These are phyloP conservation scores for Sminthurinus aureus DNA, from an alignment of 2,888 invertebrate genomes.

Conservation along the genomic window DNA sequence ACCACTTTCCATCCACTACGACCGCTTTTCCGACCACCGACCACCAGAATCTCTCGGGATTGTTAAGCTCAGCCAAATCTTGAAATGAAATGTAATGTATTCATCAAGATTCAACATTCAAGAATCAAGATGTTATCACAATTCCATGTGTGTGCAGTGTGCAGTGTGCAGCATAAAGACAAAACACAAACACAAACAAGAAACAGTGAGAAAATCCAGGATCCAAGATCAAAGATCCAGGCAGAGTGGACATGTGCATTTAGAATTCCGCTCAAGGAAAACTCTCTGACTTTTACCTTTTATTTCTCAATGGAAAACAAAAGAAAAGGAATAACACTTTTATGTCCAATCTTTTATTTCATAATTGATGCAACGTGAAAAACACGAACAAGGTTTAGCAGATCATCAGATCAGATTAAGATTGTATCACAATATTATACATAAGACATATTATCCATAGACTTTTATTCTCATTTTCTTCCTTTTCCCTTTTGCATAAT, in stretches of 20 bases:
- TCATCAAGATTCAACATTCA: slow-evolving; percentile 31
- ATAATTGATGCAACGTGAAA: slow-evolving; percentile 20
- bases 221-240: background rate
- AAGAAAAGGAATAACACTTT: slow-evolving; percentile 16
- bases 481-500: background rate
- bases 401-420: slow-evolving; percentile 22
- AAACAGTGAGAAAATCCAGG: background rate
- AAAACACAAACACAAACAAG: background rate
- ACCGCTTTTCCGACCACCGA: too few relatives aligned
- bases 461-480: slow-evolving; percentile 4
- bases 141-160: background rate
- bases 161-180: too few relatives aligned
- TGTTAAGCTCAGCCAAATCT: too few relatives aligned
- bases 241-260: background rate
- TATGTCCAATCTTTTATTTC: slow-evolving; percentile 17
- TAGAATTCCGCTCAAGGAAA: background rate
- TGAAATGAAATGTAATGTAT: slow-evolving; percentile 15
- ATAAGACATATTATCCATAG: background rate
- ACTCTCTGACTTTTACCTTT: background rate
- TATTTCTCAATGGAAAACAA: background rate
- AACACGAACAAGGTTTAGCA: background rate
- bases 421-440: background rate
- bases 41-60: too few relatives aligned
- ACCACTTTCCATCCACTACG: slow-evolving; percentile 2
- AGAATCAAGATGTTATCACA: background rate